A percentile compares a stretch with the other conserved stretches of the same genome.
phyloP scores from a whole-genome alignment of 2,113 vertebrate genomes.

The Tragelaphus imberbis region DNA sequence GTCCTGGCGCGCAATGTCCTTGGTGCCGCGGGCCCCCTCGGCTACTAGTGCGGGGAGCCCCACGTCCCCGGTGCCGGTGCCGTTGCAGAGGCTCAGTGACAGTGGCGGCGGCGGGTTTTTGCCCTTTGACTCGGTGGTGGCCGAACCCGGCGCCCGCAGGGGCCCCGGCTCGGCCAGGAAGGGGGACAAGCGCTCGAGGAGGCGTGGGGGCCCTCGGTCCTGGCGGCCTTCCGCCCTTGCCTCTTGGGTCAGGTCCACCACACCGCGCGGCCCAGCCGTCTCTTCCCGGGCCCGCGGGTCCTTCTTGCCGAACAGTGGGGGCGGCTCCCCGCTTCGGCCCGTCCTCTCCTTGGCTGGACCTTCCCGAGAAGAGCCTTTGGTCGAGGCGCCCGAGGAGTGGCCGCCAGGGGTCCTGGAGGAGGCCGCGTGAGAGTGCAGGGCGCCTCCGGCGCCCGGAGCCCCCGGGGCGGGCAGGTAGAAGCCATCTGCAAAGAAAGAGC shows the following conservation, averaged over 20 bases:
- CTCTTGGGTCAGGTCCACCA: slow-evolving; percentile 88
- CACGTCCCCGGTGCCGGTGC: slow-evolving; percentile 43
- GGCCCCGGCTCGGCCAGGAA: slow-evolving; percentile 80
- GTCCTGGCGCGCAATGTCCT: slow-evolving; percentile 79
- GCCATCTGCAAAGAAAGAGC: slow-evolving; percentile 82
- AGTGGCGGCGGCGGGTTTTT: slow-evolving; percentile 81
- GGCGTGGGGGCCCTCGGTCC: slow-evolving; percentile 78
- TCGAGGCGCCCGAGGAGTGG: slow-evolving; percentile 78
- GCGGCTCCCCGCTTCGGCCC: slow-evolving; percentile 75
- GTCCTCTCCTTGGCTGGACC: slow-evolving; percentile 81
- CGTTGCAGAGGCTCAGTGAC: slow-evolving; percentile 81
- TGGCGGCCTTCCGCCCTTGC: slow-evolving; percentile 84
- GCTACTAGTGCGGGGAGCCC: slow-evolving; percentile 78
- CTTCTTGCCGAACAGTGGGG: slow-evolving; percentile 76
- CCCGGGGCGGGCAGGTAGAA: slow-evolving; percentile 88
- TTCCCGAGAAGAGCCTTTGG: slow-evolving; percentile 86
- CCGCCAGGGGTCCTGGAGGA: slow-evolving; percentile 78
- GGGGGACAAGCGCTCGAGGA: slow-evolving; percentile 73
- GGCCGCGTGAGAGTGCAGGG: slow-evolving; percentile 84
- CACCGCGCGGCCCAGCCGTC: slow-evolving; percentile 79
- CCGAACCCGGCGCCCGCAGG: slow-evolving; percentile 35
- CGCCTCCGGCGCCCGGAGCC: neutral
- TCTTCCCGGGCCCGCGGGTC: slow-evolving; percentile 80
- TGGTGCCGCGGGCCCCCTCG: slow-evolving; percentile 84
- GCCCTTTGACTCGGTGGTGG: slow-evolving; percentile 78